phyloP scores from a whole-genome alignment of 2,797 vertebrate genomes.

The Platyrinchus mystaceus region DNA sequence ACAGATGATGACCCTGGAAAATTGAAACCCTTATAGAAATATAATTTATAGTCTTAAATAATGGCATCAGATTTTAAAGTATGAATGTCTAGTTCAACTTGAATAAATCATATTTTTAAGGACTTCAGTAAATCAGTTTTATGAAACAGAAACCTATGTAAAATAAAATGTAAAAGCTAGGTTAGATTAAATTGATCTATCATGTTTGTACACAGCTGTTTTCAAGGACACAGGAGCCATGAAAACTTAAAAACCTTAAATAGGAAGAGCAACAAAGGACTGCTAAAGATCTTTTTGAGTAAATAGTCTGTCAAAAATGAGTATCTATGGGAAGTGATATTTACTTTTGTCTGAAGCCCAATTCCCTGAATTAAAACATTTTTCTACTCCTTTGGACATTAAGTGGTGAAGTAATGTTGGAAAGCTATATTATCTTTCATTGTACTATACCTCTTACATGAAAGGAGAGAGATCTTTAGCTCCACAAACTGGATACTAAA shows the following conservation, averaged over 20 bases:
- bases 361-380: not conserved
- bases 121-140: not conserved
- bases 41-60: not conserved
- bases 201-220: not conserved
- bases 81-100: not conserved
- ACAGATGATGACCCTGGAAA: not conserved
- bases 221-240: not conserved
- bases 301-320: not conserved
- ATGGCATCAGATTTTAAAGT: not conserved
- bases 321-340: not conserved
- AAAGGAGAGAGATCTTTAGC: not conserved
- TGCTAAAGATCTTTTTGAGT: not conserved
- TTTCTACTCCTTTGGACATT: not conserved
- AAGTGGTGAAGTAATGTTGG: not conserved
- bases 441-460: fast-evolving
- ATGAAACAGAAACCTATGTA: not conserved
- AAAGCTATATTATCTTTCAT: not conserved
- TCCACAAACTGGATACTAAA: not conserved
- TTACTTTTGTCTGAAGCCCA: not conserved
- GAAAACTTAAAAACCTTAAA: not conserved
- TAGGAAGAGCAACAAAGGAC: not conserved
- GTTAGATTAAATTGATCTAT: not conserved
- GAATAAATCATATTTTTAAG: slow-evolving; percentile 4
- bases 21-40: not conserved
- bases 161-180: not conserved